These are phyloP conservation scores for Rhynchophorus ferrugineus DNA, from an alignment of 1,140 invertebrate species.

Conservation along the genomic window DNA sequence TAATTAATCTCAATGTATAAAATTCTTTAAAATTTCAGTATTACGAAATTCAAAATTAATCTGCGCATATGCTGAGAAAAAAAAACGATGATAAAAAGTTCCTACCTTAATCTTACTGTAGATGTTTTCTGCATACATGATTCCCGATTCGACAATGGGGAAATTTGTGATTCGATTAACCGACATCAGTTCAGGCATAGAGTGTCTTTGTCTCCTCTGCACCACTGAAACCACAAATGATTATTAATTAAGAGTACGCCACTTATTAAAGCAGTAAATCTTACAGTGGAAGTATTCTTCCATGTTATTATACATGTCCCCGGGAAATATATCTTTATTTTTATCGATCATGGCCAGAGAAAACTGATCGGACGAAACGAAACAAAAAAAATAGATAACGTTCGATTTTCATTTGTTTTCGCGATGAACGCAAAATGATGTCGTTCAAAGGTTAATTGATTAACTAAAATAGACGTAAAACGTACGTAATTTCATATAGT, in stretches of 20 bases:
- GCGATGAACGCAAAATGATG: no score
- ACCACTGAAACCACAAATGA: constrained; percentile 21
- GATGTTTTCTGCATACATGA: constrained; percentile 58
- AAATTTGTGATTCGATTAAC: constrained; percentile 59
- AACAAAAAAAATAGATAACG: background rate
- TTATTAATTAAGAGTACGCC: background rate
- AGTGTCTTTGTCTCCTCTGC: constrained; percentile 27
- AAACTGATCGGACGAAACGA: background rate
- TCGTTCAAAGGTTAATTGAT: background rate
- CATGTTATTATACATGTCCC: background rate
- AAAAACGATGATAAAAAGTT: background rate
- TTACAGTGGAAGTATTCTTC: background rate
- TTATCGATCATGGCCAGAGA: background rate
- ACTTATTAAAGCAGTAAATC: background rate
- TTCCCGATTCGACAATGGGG: constrained; percentile 63
- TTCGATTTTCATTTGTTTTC: no score
- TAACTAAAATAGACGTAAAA: no score
- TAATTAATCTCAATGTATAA: no score
- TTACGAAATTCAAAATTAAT: no score
- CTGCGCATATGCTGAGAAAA: no score
- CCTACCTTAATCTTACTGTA: constrained; percentile 63
- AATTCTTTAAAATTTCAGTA: no score
- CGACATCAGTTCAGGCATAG: constrained; percentile 53
- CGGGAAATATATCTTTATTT: background rate
- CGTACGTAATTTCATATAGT: no score